Evolutionary conservation across 1,140 invertebrate species (phyloP).

Genomic region (Nasonia giraulti): DNA sequence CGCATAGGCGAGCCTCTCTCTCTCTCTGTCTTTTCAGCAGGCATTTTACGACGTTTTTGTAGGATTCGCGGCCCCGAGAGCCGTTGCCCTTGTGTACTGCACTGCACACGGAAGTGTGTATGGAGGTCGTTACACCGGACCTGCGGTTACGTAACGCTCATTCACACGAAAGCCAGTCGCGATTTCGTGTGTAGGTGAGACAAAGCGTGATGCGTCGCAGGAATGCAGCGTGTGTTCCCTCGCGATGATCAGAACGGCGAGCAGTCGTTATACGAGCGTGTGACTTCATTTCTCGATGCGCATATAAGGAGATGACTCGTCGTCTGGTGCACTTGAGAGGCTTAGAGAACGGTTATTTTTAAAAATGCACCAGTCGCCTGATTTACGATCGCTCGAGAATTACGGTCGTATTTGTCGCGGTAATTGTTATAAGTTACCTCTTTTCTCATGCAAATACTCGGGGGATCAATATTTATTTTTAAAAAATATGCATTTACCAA

Average conservation of each 20-base stretch:
- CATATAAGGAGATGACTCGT: not conserved
- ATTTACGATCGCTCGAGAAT: too few species aligned
- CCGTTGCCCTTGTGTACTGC: not conserved
- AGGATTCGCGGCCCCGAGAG: conserved; percentile 29
- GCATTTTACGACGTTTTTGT: conserved; percentile 45
- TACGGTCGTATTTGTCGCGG: too few species aligned
- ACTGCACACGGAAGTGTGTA: not conserved
- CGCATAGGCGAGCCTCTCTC: not conserved
- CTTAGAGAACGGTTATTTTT: too few species aligned
- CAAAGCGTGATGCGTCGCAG: not conserved
- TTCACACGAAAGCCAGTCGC: not conserved
- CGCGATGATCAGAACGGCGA: too few species aligned
- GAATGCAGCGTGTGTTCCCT: not conserved
- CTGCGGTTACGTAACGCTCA: not conserved
- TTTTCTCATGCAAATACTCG: too few species aligned
- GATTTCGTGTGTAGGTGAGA: not conserved
- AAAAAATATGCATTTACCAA: too few species aligned
- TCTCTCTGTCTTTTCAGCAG: conserved; percentile 5
- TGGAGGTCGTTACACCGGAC: conserved; percentile 14
- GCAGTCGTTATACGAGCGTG: too few species aligned
- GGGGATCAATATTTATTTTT: too few species aligned
- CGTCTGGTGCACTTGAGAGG: not conserved
- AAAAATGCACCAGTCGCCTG: too few species aligned
- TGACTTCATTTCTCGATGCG: not conserved
- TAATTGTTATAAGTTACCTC: too few species aligned